Evolutionary conservation across 2,797 vertebrate genomes (phyloP), one percentile per base, ranked within the genome.

Genomic region (Gallinago solitaria): DNA sequence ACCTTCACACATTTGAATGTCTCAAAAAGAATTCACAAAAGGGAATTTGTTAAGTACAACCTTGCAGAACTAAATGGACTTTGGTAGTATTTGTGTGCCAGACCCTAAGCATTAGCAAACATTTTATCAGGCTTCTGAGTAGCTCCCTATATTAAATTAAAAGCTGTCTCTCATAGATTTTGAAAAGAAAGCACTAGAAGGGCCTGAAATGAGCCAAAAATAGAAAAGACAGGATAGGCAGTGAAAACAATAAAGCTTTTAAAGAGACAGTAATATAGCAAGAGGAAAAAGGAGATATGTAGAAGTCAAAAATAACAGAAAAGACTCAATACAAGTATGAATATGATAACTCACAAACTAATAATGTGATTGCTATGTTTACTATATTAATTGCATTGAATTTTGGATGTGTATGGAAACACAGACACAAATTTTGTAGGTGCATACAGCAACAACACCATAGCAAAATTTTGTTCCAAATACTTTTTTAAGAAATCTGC

Each of bases 61-160:
- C 47, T 54, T 85, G 69, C 39, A 84, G 80, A 93, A 45, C 69
- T 89, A 95, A 96, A 95, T 93, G 93, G 83, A 94, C 48, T 82
- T 78, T 65, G 37, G 33, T n/a, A 81, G 45, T 35, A 71, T 82
- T 93, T 86, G 21, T 87, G 28, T 74, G 75, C 39, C 18, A 18
- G 79, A 74, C 51, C 59, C 53, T 82, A 77, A 63, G 27, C 35
- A 86, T 50, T 68, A 83, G 57, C 30, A 86, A 88, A 57, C 57
- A 80, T 57, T 83, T 90, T 54, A 39, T 45, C 60, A 69, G 47
- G 41, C 5, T 86, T 91, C 80, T 83, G 84, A 96, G 90, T 70
- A 76, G 37, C 35, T 94, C 50, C 43, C 41, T 79, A 33, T 30
- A 57, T 27, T 86, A 61, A 93, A 93, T 76, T 93, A 91, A 95